Evolutionary conservation across 2,113 vertebrate genomes (phyloP).

Genomic region (Condylura cristata): DNA sequence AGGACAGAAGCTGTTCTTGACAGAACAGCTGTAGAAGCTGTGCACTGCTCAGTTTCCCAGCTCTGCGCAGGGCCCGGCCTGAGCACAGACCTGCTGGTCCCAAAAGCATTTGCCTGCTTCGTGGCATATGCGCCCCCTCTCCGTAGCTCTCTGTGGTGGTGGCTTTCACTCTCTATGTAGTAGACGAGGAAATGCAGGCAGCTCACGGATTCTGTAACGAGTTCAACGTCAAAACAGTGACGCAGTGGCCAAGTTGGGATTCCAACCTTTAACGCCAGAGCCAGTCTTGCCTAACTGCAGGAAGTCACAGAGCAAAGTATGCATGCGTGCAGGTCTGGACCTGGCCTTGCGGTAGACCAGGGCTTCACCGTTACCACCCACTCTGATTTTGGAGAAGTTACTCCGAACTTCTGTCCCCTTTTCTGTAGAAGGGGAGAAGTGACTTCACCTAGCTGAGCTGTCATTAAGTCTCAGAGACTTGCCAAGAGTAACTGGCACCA

Average conservation of each 20-base stretch:
- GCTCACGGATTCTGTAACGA: background rate
- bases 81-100: fast-evolving
- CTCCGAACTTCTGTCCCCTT: background rate
- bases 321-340: background rate
- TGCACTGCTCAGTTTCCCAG: background rate
- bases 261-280: background rate
- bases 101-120: too few relatives aligned
- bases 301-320: background rate
- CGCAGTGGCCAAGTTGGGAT: background rate
- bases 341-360: background rate
- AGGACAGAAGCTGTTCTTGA: too few relatives aligned
- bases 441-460: background rate
- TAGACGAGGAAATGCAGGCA: background rate
- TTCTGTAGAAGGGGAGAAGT: background rate
- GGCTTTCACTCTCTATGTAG: background rate
- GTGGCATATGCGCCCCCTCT: background rate
- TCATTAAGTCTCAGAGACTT: background rate
- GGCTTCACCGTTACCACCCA: background rate
- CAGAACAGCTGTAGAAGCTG: background rate
- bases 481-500: background rate
- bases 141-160: background rate
- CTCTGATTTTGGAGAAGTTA: background rate
- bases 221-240: background rate
- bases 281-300: background rate
- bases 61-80: background rate